phyloP scores from a whole-genome alignment of 2,797 vertebrate genomes.

The Chiroxiphia lanceolata region DNA sequence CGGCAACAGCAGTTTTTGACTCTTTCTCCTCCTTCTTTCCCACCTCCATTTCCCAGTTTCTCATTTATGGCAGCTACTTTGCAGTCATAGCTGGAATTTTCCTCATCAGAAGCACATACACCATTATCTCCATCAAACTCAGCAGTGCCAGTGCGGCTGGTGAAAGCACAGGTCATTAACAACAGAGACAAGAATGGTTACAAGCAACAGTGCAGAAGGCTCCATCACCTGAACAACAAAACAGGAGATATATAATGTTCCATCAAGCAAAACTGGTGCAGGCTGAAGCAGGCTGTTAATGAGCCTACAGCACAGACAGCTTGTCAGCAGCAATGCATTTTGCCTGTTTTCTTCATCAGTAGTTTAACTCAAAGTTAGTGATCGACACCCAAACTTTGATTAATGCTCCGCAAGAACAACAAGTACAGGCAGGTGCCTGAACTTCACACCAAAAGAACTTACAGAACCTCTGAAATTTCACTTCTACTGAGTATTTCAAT shows the following conservation, averaged over 20 bases:
- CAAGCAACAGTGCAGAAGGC: not conserved
- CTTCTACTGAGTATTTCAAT: not conserved
- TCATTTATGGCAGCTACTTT: conserved; percentile 88
- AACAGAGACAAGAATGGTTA: not conserved
- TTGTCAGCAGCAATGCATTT: not conserved
- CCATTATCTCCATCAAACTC: conserved; percentile 59
- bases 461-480: not conserved
- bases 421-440: not conserved
- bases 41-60: conserved; percentile 80
- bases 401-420: not conserved
- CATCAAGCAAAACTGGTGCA: not conserved
- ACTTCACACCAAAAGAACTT: not conserved
- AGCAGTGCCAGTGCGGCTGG: not conserved
- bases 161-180: not conserved
- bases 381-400: not conserved
- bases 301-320: not conserved
- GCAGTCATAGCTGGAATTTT: conserved; percentile 82
- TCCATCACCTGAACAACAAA: not conserved
- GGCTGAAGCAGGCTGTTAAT: not conserved
- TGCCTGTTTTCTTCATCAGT: not conserved
- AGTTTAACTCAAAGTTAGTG: not conserved
- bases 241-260: accelerated
- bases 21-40: not conserved
- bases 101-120: conserved; percentile 79
- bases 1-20: not conserved